phyloP scores from a whole-genome alignment of 1,140 invertebrate genomes.

The Telenomus remus region DNA sequence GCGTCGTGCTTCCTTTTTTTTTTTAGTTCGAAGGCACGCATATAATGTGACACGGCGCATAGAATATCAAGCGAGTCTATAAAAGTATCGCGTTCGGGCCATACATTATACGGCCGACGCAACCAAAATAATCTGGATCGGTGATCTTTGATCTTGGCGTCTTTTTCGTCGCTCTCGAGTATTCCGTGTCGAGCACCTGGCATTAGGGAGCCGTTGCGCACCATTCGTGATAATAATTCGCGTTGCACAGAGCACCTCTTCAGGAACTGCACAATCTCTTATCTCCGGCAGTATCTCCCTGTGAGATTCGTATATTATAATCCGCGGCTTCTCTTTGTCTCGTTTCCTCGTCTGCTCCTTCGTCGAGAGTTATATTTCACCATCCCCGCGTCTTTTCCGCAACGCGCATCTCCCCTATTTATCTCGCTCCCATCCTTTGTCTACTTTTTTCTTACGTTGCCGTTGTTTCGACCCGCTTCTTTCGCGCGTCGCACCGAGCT shows the following conservation, averaged over 20 bases:
- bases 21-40: constrained; percentile 10
- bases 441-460: constrained; percentile 46
- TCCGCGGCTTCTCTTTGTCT: constrained; percentile 59
- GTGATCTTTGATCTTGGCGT: constrained; percentile 53
- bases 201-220: constrained; percentile 55
- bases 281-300: constrained; percentile 66
- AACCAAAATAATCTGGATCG: constrained; percentile 52
- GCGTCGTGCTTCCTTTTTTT: neutral
- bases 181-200: constrained; percentile 58
- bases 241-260: constrained; percentile 56
- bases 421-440: constrained; percentile 37
- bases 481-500: constrained; percentile 1
- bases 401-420: constrained; percentile 8
- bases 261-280: constrained; percentile 62
- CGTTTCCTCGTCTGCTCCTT: constrained; percentile 51
- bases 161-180: constrained; percentile 24
- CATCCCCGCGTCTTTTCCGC: constrained; percentile 15
- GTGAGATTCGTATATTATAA: constrained; percentile 65
- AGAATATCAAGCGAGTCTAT: constrained; percentile 16
- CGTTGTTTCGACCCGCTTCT: constrained; percentile 44
- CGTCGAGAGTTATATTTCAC: constrained; percentile 56
- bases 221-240: constrained; percentile 67
- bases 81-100: constrained; percentile 30
- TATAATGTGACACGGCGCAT: constrained; percentile 27
- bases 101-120: constrained; percentile 39